Conservation (phyloP, 2,888 invertebrate species). For the Yponomeuta malinellus region DNA sequence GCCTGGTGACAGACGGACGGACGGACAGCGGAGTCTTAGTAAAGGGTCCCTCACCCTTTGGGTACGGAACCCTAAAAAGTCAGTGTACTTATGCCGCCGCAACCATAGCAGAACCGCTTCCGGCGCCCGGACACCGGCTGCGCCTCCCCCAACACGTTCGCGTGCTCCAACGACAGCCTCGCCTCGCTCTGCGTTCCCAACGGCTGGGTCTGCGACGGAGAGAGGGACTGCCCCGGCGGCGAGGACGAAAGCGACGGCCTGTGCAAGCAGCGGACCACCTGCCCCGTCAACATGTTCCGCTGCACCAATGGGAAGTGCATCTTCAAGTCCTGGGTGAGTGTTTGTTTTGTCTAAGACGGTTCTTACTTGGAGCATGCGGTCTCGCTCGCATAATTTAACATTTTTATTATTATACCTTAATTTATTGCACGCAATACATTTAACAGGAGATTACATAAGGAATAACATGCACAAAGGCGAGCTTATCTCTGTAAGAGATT, state of each 20-base stretch:
- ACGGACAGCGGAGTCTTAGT: too few species aligned
- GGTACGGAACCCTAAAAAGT: too few species aligned
- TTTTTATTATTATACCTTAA: too few species aligned
- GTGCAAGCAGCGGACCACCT: conserved; percentile 74
- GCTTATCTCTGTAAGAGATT: too few species aligned
- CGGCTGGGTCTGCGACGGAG: conserved; percentile 88
- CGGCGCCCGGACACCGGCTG: conserved; percentile 34
- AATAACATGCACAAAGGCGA: too few species aligned
- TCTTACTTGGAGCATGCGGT: too few species aligned
- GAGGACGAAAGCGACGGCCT: conserved; percentile 81
- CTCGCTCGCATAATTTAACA: too few species aligned
- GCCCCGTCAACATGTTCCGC: conserved; percentile 83
- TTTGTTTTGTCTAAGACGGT: not conserved
- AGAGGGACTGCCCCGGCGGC: conserved; percentile 83
- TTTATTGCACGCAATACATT: too few species aligned
- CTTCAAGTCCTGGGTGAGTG: conserved; percentile 72
- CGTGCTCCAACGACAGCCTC: conserved; percentile 48
- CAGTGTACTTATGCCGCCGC: not conserved
- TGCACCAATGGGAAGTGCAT: conserved; percentile 78
- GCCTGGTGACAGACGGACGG: too few species aligned
- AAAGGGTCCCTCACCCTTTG: too few species aligned
- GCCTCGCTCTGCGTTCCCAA: conserved; percentile 80
- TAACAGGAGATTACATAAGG: too few species aligned
- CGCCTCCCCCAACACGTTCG: conserved; percentile 44
- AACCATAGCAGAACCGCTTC: not conserved